Base-by-base conservation (phyloP, 1,140 invertebrate genomes). In the Gryllus bimaculatus region DNA sequence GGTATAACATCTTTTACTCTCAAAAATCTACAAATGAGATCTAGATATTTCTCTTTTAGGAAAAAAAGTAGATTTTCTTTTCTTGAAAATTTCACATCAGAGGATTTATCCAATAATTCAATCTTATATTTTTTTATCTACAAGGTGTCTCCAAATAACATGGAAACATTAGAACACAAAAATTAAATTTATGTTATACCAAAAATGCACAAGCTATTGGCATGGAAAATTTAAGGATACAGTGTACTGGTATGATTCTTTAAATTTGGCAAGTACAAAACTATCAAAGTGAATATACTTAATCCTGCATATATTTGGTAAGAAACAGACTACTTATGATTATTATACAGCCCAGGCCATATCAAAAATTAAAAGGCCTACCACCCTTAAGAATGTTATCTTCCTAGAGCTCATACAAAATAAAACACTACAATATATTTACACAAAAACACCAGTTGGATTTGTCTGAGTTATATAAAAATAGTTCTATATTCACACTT, bases 401-500 rank as follows among this genome's bases (percentile, higher is more conserved):
- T 54, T 48, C 48, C 48, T 48, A 48, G 47, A 21, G 47, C 48
- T 48, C 21, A 49, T 77, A 54, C 39, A 77, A 77, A 75, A 77
- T 48, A 77, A 54, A 20, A 48, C 47, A 49, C 76, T 77, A 77
- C 76, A 49, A 77, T 77, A 77, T 77, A 77, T 77, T 21, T 48
- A 77, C 48, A 77, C 47, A 77, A 77, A 47, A 54, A 48, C 48
- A 77, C 18, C 48, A 77, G 12, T 77, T 48, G n/a, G 47, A 48
- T 21, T 77, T 77, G 47, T 47, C 20, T 48, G n/a, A 77, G 76
- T 77, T 77, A 77, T 49, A 77, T 49, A 77, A 77, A 77, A 77
- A 77, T 77, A 77, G 47, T 20, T 77, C 47, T 77, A 77, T 77
- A 77, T 77, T 77, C 76, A 77, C 76, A 77, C 47, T 54, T 77